Percentiles rank a stretch among this genome's conserved stretches.
Conservation (phyloP, 1,140 invertebrate genomes). For the Orussus abietinus region DNA sequence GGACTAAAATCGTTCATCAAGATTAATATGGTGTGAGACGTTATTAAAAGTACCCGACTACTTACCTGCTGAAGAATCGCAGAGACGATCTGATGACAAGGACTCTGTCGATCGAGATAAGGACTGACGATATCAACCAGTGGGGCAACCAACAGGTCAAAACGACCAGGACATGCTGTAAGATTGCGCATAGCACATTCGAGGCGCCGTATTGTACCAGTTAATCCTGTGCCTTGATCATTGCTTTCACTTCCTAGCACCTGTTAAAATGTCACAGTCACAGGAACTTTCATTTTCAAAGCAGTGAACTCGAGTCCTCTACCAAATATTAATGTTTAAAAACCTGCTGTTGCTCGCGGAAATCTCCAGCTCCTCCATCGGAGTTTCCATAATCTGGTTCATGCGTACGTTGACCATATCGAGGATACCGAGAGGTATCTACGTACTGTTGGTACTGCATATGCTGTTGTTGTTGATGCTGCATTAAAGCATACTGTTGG, state of each 20-base stretch:
- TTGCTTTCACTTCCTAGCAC: background rate
- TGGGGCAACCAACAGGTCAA: conserved; percentile 55
- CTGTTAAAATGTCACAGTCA: too few relatives aligned
- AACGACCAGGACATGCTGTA: conserved; percentile 60
- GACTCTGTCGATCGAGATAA: conserved; percentile 51
- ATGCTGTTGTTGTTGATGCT: conserved; percentile 18
- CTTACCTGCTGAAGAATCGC: conserved; percentile 60
- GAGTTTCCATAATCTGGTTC: conserved; percentile 24
- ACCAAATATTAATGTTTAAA: conserved; percentile 1
- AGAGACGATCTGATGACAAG: conserved; percentile 55
- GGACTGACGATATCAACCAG: conserved; percentile 56
- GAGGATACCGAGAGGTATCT: conserved; percentile 1
- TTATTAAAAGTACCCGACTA: too few relatives aligned
- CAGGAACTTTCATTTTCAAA: too few relatives aligned
- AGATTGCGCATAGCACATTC: conserved; percentile 59
- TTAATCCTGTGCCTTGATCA: conserved; percentile 12
- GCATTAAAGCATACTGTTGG: conserved; percentile 17
- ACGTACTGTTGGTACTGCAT: conserved; percentile 25
- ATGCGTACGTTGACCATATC: conserved; percentile 17
- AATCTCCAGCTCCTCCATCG: conserved; percentile 27
- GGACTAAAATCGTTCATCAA: conserved; percentile 45
- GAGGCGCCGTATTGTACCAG: conserved; percentile 47
- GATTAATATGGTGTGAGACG: too few relatives aligned
- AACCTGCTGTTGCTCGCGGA: conserved; percentile 25
- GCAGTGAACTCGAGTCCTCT: too few relatives aligned